Base-by-base conservation (phyloP, 2,797 vertebrate genomes). In the Oreochromis mossambicus region DNA sequence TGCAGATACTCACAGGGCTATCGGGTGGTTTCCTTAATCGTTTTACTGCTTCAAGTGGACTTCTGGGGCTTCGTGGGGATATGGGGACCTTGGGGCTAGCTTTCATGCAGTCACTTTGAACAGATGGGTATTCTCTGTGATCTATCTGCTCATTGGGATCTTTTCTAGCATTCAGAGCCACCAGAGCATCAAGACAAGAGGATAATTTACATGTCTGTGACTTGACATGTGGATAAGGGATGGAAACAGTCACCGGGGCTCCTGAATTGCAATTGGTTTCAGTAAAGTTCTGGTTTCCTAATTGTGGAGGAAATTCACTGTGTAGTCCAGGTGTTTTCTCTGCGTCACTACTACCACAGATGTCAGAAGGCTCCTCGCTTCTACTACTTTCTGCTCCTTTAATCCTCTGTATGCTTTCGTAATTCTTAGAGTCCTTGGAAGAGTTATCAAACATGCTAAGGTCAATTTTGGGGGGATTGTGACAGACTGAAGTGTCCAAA, bases 1-100 rank as follows among this genome's bases (percentile, higher is more conserved):
- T 99, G 90, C 97, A 98, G 54, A 99, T 95, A 1, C 98, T 99
- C 56, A 96, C 95, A 38, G 98, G 98, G 81, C 98, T 99, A 91
- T 99, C 98, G 0, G 97, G 97, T 26, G 97, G 97, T 91, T 97
- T 99, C 75, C 87, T 87, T 24, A 95, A 94, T 77, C 96, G 97
- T 86, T 97, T 98, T 9, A 98, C 96, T 77, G 95, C 96, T 92
- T 99, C 98, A 15, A 98, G 94, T 17, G 98, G 98, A 94, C 98
- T 99, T 86, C 96, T 96, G 48, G 98, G 98, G 88, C 98, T 98
- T 94, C 94, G 97, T 88, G 98, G 98, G 0, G 98, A 99, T 93
- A 97, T 97, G 82, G 97, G 96, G 92, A 98, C 96, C 92, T 97
- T 98, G 79, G 98, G 97, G 91, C 96, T 98, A 63, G 96, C 96